Evolutionary conservation across 1,140 invertebrate species (phyloP), one percentile per base, ranked within the genome.

Genomic region (Microvelia longipes): DNA sequence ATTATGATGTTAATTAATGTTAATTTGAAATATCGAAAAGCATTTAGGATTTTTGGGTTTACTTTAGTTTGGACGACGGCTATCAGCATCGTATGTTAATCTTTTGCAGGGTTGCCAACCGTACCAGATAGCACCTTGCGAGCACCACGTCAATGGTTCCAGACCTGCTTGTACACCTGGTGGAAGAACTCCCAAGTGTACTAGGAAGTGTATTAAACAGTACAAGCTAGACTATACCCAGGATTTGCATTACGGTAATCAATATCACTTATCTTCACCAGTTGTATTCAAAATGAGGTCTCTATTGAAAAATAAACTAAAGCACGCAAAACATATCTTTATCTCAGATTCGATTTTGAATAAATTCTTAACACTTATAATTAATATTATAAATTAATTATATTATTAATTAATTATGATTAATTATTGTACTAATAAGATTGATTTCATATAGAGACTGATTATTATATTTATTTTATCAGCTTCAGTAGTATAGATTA

Each of bases 91-190:
- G n/a, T n/a, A n/a, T n/a, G n/a, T n/a, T n/a, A n/a, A n/a, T n/a
- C n/a, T n/a, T n/a, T n/a, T n/a, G 24, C 62, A 86, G 81, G 90
- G 92, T 29, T 96, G 93, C 79, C 84, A 85, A 73, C 92, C 93
- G 1, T 96, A 96, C 75, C 82, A 85, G 74, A 88, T 96, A 71
- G 79, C 83, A 26, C 88, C 90, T 0, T 96, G 94, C 78, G 92
- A 94, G 76, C 93, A 96, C 79, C 92, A 95, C 77, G 85, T 88
- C 0, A 87, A 86, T 70, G 93, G 93, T 19, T 82, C 85, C 13
- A 79, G 89, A 71, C 83, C 85, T 61, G 81, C 87, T 0, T 94
- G 92, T 65, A 30, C 65, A 19, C 27, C n/a, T 15, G 25, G 50
- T 24, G 26, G 28, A n/a, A 26, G 19, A 2, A 73, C 72, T 2